Base-by-base conservation (phyloP, 2,888 invertebrate genomes). In the Temnothorax rugatulus region DNA sequence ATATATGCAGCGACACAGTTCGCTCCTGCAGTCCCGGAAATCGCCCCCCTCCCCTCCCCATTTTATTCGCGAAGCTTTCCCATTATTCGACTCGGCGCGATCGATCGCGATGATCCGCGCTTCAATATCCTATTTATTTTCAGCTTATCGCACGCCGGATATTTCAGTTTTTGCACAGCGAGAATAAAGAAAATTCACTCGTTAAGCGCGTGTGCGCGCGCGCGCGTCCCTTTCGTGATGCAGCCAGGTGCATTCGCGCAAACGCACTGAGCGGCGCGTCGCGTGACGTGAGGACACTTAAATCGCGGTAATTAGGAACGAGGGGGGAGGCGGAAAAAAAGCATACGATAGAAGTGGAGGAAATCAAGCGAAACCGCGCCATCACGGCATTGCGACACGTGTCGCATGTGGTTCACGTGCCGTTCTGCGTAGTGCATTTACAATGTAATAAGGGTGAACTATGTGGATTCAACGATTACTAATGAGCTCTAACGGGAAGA, bases 231-330 rank as follows among this genome's bases (percentile, higher is more conserved):
- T 68, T 52, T 76, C 61, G 81, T 57, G 84, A 87, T 79, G 81
- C 59, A 76, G 44, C 69, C 29, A 69, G 71, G n/a, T 74, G 85
- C 34, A 68, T 66, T 82, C 29, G 47, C 21, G 82, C 66, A 81
- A 59, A 82, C 74, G 54, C 63, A 84, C 69, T 81, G 84, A 83
- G 84, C 69, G 52, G 21, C 38, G 83, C 71, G 79, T 89, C 81
- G 89, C 90, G 88, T 89, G 89, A 88, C 87, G 69, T 15, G 83
- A 63, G 74, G 84, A 68, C 85, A 83, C 82, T 87, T 88, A 90
- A 87, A 88, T 88, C 90, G 84, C 83, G 66, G 83, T 87, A 88
- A 89, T 89, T 88, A 90, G 86, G 84, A 82, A 71, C 69, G 34
- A 82, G 25, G 41, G 0, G 25, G 25, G 21, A 25, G 4, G 41